Base-by-base conservation (phyloP, 2,113 vertebrate species). In the Entelurus aequoreus region DNA sequence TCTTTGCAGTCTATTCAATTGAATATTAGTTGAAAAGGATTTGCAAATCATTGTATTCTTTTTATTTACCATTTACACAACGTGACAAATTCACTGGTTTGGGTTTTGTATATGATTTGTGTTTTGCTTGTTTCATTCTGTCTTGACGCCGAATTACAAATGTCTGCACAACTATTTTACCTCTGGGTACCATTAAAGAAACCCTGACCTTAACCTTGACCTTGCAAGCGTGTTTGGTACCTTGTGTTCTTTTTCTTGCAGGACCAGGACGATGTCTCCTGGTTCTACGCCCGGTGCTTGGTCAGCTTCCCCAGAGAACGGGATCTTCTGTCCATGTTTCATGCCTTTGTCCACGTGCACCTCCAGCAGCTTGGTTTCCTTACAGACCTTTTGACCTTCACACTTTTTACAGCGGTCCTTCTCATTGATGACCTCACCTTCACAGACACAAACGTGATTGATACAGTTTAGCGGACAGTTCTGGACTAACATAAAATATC, bases 311-410 rank as follows among this genome's bases (percentile, higher is more conserved):
- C 97, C 97, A 54, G 91, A 91, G 78, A 99, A 99, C 5, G 94
- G 97, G 86, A 99, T 99, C 86, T 95, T 95, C 68, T 99, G 97
- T 14, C 97, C 97, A 48, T 99, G 96, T 77, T 86, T 98, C 97
- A 99, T 99, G 79, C 97, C 97, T 91, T 99, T 99, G 85, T 99
- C 97, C 82, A 99, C 94, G 13, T 99, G 96, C 72, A 99, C 97
- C 88, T 99, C 97, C 80, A 99, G 90, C 73, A 98, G 95, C 87
- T 99, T 99, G 5, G 97, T 94, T 85, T 99, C 97, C 91, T 99
- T 99, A 65, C 93, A 91, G 76, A 99, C 96, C 76, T 98, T 98
- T 80, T 96, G 97, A 49, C 97, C 97, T 86, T 99, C 97, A 72
- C 97, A 99, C 88, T 98, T 96, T 94, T 93, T 99, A 91, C 97